Percentiles rank a stretch among this genome's conserved stretches.
Conservation (phyloP, 2,888 invertebrate genomes). For the Anorthoa munda region DNA sequence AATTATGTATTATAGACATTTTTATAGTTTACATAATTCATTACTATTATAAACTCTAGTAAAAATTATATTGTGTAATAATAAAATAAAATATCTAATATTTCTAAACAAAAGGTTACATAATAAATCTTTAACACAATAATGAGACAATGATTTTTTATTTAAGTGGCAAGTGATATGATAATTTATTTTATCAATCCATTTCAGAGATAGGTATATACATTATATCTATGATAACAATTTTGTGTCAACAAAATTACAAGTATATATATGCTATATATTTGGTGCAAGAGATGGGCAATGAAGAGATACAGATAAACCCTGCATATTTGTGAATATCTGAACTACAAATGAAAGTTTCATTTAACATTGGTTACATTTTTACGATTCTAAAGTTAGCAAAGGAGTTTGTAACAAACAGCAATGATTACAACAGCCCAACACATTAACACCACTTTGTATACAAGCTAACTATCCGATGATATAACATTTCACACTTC, state of each 20-base stretch:
- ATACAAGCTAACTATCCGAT: slow-evolving; percentile 70
- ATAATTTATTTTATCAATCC: slow-evolving; percentile 78
- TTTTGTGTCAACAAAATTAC: slow-evolving; percentile 73
- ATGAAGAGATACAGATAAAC: slow-evolving; percentile 75
- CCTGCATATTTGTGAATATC: slow-evolving; percentile 77
- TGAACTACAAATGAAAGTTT: slow-evolving; percentile 70
- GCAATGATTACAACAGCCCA: slow-evolving; percentile 81
- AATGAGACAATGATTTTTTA: slow-evolving; percentile 82
- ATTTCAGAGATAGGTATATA: slow-evolving; percentile 75
- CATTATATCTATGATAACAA: slow-evolving; percentile 77
- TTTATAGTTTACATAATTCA: slow-evolving; percentile 90
- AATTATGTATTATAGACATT: slow-evolving; percentile 91
- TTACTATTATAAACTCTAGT: slow-evolving; percentile 86
- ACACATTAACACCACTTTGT: slow-evolving; percentile 75
- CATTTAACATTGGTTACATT: slow-evolving; percentile 71
- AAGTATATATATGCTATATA: slow-evolving; percentile 73
- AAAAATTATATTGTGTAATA: slow-evolving; percentile 81
- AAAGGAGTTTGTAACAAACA: slow-evolving; percentile 78
- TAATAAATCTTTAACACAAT: slow-evolving; percentile 79
- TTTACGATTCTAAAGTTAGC: slow-evolving; percentile 75
- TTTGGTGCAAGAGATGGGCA: slow-evolving; percentile 76
- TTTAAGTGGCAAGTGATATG: slow-evolving; percentile 92
- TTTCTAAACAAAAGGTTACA: slow-evolving; percentile 79
- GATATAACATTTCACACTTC: slow-evolving; percentile 72
- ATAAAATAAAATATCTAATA: slow-evolving; percentile 80